A percentile compares a stretch with the other conserved stretches of the same genome.
These are phyloP conservation scores for Arnoldichthys spilopterus DNA, from an alignment of 2,797 vertebrate species.

Conservation along the genomic window DNA sequence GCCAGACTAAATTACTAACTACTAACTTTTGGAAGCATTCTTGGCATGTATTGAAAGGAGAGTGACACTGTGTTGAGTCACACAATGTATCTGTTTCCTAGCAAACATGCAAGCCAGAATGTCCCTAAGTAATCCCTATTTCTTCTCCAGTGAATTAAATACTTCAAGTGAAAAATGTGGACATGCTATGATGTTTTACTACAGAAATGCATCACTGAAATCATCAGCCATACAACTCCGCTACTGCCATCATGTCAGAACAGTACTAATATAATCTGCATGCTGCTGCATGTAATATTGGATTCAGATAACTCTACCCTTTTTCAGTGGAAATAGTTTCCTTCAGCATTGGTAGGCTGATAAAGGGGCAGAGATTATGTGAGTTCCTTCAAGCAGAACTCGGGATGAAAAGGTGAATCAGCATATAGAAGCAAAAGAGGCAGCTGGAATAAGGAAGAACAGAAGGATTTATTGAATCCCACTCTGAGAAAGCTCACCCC, in stretches of 20 bases:
- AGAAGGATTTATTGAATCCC: neutral
- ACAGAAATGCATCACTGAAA: neutral
- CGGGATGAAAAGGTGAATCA: neutral
- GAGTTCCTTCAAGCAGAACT: neutral
- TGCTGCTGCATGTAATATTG: neutral
- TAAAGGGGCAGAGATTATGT: neutral
- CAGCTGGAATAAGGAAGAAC: conserved; percentile 17
- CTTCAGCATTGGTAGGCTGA: neutral
- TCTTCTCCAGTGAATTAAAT: neutral
- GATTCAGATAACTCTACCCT: neutral
- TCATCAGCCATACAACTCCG: neutral
- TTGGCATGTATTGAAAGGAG: neutral
- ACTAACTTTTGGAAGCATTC: neutral
- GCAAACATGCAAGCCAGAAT: neutral
- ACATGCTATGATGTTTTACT: neutral
- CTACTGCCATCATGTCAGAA: neutral
- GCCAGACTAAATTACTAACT: neutral
- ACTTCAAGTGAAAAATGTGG: neutral
- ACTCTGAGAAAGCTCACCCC: conserved; percentile 60
- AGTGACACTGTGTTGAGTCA: neutral
- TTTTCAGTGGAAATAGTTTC: neutral
- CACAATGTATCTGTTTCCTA: neutral
- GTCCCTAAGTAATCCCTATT: neutral
- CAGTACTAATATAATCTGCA: neutral
- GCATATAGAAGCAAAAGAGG: conserved; percentile 18